Evolutionary conservation across 2,888 invertebrate species (phyloP).

Genomic region (Dicycla oo): DNA sequence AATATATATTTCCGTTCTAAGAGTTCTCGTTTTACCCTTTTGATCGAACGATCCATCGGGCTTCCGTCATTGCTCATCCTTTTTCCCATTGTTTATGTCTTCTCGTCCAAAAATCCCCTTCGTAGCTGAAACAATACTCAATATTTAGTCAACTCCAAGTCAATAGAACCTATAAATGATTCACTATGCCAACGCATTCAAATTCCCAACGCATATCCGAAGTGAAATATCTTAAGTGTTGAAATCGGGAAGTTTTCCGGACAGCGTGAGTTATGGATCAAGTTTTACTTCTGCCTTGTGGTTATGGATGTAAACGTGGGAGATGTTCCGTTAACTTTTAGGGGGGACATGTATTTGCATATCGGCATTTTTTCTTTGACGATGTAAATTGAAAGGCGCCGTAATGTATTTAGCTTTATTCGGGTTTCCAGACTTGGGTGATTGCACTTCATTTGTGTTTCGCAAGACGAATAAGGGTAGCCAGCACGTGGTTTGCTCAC

Average conservation of each 20-base stretch:
- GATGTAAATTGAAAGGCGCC: slow-evolving; percentile 17
- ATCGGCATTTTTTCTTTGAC: slow-evolving; percentile 28
- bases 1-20: background rate
- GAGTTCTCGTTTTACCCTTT: background rate
- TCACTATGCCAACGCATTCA: slow-evolving; percentile 39
- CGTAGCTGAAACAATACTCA: slow-evolving; percentile 17
- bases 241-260: slow-evolving; percentile 48
- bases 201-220: slow-evolving; percentile 23
- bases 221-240: slow-evolving; percentile 39
- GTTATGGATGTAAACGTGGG: slow-evolving; percentile 46
- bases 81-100: slow-evolving; percentile 31
- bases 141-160: slow-evolving; percentile 33
- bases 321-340: slow-evolving; percentile 58
- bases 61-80: slow-evolving; percentile 12
- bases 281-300: slow-evolving; percentile 45
- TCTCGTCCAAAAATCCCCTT: slow-evolving; percentile 1
- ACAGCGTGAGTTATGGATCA: slow-evolving; percentile 55
- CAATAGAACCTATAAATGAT: slow-evolving; percentile 37
- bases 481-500: slow-evolving; percentile 10
- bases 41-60: background rate
- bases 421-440: slow-evolving; percentile 13
- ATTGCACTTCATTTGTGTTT: slow-evolving; percentile 28
- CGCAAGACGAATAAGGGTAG: slow-evolving; percentile 4
- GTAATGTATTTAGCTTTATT: slow-evolving; percentile 8
- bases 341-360: slow-evolving; percentile 49